These are phyloP conservation scores for Drosophila mauritiana DNA, from an alignment of 1,140 invertebrate species.

Conservation along the genomic window DNA sequence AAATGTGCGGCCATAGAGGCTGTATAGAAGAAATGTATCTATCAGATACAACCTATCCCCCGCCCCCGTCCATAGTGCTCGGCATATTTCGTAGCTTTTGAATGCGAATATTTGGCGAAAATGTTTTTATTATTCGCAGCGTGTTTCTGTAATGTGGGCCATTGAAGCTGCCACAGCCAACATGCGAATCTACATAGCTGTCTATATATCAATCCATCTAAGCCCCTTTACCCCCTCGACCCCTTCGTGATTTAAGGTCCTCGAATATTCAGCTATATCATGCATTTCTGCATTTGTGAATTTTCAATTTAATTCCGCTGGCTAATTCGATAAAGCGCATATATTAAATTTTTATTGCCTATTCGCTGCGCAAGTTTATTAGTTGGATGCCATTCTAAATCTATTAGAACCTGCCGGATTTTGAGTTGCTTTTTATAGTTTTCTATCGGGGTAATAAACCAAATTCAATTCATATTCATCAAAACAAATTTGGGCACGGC, in stretches of 20 bases:
- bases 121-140: constrained; percentile 69
- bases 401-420: constrained; percentile 21
- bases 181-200: constrained; percentile 9
- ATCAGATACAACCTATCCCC: background rate
- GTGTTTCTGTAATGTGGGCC: constrained; percentile 66
- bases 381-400: constrained; percentile 35
- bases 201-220: constrained; percentile 41
- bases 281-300: constrained; percentile 42
- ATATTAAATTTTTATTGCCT: constrained; percentile 49
- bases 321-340: constrained; percentile 54
- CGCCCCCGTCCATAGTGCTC: background rate
- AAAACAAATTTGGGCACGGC: constrained; percentile 20
- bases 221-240: background rate
- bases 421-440: constrained; percentile 23
- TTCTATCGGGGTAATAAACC: constrained; percentile 22
- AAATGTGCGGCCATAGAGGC: constrained; percentile 60
- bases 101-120: constrained; percentile 67
- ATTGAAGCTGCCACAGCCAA: constrained; percentile 34
- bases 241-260: background rate
- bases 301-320: constrained; percentile 26
- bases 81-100: constrained; percentile 39
- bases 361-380: constrained; percentile 38
- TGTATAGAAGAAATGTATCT: constrained; percentile 57
- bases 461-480: constrained; percentile 53
- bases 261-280: constrained; percentile 21